Evolutionary conservation across 2,113 vertebrate species (phyloP).

Genomic region (Elephas maximus): DNA sequence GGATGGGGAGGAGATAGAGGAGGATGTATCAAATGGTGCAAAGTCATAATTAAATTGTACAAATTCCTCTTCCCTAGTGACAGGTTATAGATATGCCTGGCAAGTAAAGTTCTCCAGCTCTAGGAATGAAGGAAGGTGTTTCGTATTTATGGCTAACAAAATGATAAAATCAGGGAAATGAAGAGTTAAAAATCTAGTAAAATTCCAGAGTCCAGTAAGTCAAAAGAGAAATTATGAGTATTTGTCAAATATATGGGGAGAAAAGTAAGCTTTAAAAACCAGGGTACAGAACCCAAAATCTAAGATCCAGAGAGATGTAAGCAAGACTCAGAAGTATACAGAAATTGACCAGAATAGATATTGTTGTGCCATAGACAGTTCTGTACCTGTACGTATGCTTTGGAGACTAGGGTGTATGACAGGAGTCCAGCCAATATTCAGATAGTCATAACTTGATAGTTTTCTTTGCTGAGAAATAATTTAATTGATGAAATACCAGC

Average conservation of each 20-base stretch:
- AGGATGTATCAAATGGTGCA: not conserved
- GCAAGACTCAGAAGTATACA: not conserved
- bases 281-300: not conserved
- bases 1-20: not conserved
- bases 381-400: not conserved
- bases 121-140: not conserved
- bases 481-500: not conserved
- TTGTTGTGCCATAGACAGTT: not conserved
- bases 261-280: not conserved
- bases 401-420: not conserved
- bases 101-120: not conserved
- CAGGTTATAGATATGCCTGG: not conserved
- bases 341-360: constrained; percentile 21
- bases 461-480: constrained; percentile 48
- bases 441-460: not conserved
- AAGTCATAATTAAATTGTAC: not conserved
- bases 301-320: not conserved
- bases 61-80: not conserved
- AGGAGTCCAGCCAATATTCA: not conserved
- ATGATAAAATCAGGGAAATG: not conserved
- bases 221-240: not conserved
- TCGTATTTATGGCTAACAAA: not conserved
- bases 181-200: not conserved
- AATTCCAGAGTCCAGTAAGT: not conserved
- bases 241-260: not conserved